phyloP scores from a whole-genome alignment of 2,113 vertebrate species.

The Pogonocichla stellata region DNA sequence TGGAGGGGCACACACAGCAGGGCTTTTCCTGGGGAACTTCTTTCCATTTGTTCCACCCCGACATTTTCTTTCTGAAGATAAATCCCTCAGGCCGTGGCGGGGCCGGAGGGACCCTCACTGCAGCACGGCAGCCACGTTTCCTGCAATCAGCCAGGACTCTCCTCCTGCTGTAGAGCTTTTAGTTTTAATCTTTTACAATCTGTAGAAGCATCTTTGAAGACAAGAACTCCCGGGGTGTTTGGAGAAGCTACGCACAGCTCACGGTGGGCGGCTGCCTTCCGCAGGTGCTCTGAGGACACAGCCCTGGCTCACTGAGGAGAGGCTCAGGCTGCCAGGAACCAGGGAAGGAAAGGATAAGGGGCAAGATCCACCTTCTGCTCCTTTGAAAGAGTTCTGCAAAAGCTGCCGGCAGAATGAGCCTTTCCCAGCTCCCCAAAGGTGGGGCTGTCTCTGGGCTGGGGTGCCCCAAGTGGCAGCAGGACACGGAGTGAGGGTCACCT shows the following conservation, averaged over 20 bases:
- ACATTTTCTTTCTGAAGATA: rapidly evolving
- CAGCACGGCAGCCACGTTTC: rapidly evolving
- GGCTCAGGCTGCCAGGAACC: not conserved
- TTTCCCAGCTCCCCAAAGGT: rapidly evolving
- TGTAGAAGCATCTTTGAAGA: not conserved
- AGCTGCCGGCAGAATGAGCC: rapidly evolving
- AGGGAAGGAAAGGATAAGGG: not conserved
- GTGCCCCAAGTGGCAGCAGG: not conserved
- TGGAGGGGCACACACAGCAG: not conserved
- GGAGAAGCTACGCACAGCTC: rapidly evolving
- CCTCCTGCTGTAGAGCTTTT: not conserved
- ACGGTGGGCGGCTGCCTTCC: not conserved
- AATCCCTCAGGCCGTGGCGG: rapidly evolving
- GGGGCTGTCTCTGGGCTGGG: not conserved
- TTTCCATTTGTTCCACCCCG: not conserved
- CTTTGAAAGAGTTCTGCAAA: rapidly evolving
- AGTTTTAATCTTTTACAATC: not conserved
- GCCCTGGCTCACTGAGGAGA: not conserved
- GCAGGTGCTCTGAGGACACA: not conserved
- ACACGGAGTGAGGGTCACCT: rapidly evolving
- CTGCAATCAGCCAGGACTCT: not conserved
- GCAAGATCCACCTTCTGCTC: not conserved
- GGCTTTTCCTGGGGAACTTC: rapidly evolving
- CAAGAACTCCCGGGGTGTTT: not conserved
- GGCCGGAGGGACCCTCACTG: not conserved